These are phyloP conservation scores for Heliothis subflexa DNA, from an alignment of 1,140 invertebrate genomes.

Conservation along the genomic window DNA sequence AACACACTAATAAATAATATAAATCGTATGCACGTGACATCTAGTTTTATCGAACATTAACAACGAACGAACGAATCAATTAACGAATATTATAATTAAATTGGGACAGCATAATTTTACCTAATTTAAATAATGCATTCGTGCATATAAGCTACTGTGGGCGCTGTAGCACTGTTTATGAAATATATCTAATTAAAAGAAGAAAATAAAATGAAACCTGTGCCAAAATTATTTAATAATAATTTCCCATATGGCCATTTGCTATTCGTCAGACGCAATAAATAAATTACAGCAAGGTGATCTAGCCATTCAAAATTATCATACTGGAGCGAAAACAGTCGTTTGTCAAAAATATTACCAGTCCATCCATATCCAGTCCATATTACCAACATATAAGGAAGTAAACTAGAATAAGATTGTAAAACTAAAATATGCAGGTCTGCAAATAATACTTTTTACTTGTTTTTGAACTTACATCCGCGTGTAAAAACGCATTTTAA, in stretches of 20 bases:
- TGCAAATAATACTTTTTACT: neutral
- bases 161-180: no score
- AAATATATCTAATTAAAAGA: no score
- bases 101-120: no score
- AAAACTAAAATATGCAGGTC: neutral
- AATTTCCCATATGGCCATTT: slow-evolving; percentile 1
- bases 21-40: no score
- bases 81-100: no score
- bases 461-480: neutral
- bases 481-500: slow-evolving; percentile 10
- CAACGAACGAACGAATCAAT: no score
- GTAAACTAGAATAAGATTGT: neutral
- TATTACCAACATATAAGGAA: slow-evolving; percentile 12
- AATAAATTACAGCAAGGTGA: slow-evolving; percentile 10
- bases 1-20: no score
- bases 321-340: neutral
- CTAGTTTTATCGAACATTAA: no score
- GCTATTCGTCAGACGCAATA: neutral
- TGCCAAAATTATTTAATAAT: neutral
- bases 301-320: neutral
- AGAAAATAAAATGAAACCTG: no score
- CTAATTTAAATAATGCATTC: neutral
- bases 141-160: neutral
- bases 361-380: no score
- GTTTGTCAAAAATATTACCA: neutral